Conservation (phyloP, 2,888 invertebrate genomes). For the Syritta pipiens region DNA sequence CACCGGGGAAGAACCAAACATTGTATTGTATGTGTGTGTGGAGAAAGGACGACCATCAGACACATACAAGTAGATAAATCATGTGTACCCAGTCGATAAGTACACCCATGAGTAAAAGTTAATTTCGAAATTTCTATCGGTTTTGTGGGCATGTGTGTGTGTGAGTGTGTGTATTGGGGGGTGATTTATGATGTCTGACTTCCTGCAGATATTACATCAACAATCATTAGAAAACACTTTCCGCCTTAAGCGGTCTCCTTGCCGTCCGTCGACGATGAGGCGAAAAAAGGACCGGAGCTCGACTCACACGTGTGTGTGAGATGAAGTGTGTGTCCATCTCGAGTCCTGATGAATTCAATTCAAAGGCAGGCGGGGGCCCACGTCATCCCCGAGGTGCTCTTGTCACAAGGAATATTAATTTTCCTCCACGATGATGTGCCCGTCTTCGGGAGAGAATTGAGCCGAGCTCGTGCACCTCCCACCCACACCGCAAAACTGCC, state of each 20-base stretch:
- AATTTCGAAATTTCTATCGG: conserved; percentile 52
- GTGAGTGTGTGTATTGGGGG: background rate
- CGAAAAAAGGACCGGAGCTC: background rate
- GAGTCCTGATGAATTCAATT: too few species aligned
- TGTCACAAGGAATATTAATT: conserved; percentile 2
- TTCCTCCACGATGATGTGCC: conserved; percentile 8
- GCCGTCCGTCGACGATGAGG: background rate
- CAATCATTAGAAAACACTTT: conserved; percentile 46
- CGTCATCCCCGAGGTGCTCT: background rate
- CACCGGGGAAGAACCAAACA: too few species aligned
- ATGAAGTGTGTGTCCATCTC: too few species aligned
- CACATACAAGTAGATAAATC: conserved; percentile 37
- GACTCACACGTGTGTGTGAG: background rate
- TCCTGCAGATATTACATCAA: conserved; percentile 44
- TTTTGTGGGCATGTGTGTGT: conserved; percentile 17
- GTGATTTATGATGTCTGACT: conserved; percentile 59
- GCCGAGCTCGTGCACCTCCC: background rate
- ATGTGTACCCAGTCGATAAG: conserved; percentile 50
- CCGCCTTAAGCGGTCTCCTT: conserved; percentile 17
- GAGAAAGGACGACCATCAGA: background rate
- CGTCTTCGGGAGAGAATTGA: conserved; percentile 7
- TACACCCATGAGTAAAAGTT: conserved; percentile 58
- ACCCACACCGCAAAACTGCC: background rate
- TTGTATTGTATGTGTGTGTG: too few species aligned
- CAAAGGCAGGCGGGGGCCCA: too few species aligned